These are phyloP conservation scores for Clarias batrachus DNA, from an alignment of 2,113 vertebrate genomes.

Conservation along the genomic window DNA sequence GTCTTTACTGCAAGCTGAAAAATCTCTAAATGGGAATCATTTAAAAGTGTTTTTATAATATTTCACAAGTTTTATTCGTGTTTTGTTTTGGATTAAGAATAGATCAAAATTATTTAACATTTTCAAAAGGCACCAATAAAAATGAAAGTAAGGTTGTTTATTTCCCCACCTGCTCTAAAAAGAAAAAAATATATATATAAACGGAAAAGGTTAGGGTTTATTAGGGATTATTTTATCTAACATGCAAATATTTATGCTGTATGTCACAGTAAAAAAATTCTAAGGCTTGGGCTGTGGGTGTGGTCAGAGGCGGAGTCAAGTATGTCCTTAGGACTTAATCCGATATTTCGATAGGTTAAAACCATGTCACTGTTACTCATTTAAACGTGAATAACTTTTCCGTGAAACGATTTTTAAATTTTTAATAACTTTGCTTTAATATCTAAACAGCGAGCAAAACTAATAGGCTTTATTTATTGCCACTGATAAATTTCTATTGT, in stretches of 20 bases:
- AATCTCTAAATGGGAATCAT: not conserved
- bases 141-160: too few species aligned
- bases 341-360: not conserved
- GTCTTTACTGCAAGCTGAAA: not conserved
- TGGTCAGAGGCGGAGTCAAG: not conserved
- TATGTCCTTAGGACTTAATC: not conserved
- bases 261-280: too few species aligned
- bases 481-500: too few species aligned
- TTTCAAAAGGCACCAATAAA: too few species aligned
- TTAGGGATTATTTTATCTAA: not conserved
- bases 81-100: not conserved
- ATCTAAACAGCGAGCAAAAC: not conserved
- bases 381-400: not conserved
- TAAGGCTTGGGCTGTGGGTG: not conserved
- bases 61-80: not conserved
- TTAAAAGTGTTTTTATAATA: not conserved
- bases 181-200: too few species aligned
- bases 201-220: not conserved
- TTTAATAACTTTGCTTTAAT: not conserved
- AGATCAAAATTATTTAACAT: too few species aligned
- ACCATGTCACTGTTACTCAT: not conserved
- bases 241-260: not conserved
- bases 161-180: too few species aligned
- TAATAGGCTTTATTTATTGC: too few species aligned
- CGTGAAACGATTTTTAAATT: not conserved